Percentiles rank a stretch among this genome's conserved stretches.
Conservation (phyloP, 1,140 invertebrate species). For the Aporrectodea caliginosa region DNA sequence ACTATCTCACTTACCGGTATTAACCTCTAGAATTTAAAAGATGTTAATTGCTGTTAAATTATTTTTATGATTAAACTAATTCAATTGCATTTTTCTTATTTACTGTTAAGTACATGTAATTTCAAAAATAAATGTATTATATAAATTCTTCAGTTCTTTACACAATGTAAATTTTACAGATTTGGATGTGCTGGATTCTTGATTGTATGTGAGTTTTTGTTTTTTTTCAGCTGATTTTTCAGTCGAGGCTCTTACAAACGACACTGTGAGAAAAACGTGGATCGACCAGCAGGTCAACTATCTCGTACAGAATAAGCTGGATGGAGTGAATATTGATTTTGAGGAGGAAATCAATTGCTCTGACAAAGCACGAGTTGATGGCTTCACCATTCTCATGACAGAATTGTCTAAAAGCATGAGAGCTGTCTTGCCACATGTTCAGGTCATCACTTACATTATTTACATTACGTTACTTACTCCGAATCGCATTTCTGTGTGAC, state of each 20-base stretch:
- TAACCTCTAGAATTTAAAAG: too few relatives aligned
- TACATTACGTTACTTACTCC: too few relatives aligned
- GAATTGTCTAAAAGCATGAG: neutral
- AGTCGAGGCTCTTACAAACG: slow-evolving; percentile 40
- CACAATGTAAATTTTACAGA: neutral
- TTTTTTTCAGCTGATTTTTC: slow-evolving; percentile 39
- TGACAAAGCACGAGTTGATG: slow-evolving; percentile 27
- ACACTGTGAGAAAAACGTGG: slow-evolving; percentile 42
- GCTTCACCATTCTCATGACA: slow-evolving; percentile 5
- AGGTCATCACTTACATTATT: neutral
- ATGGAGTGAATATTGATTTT: slow-evolving; percentile 58
- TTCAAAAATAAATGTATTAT: neutral
- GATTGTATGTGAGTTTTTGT: too few relatives aligned
- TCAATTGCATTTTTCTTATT: too few relatives aligned
- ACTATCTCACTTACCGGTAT: too few relatives aligned
- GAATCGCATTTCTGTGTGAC: too few relatives aligned
- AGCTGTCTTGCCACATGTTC: neutral
- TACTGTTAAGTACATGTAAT: too few relatives aligned
- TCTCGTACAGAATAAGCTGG: slow-evolving; percentile 47
- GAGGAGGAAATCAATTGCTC: slow-evolving; percentile 48
- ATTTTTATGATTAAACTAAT: too few relatives aligned
- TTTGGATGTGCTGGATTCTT: neutral
- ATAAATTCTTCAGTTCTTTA: neutral
- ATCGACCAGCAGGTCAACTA: slow-evolving; percentile 43
- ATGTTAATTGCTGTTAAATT: too few relatives aligned